These are phyloP conservation scores for Microctonus hyperodae DNA, from an alignment of 2,888 invertebrate species.

Conservation along the genomic window DNA sequence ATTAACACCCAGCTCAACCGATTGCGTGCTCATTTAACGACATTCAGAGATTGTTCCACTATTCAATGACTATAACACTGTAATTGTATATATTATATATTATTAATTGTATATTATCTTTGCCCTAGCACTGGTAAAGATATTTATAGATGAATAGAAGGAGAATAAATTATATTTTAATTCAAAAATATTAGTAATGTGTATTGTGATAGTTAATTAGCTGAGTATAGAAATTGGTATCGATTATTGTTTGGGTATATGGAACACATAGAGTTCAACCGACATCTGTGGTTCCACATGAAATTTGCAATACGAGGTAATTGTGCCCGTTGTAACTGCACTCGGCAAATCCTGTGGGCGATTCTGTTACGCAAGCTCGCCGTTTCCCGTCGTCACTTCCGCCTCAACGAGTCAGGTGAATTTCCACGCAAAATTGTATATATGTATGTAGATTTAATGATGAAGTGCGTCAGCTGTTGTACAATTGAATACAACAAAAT, in stretches of 20 bases:
- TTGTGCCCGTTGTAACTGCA: constrained; percentile 28
- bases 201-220: neutral
- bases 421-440: constrained; percentile 35
- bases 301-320: constrained; percentile 30
- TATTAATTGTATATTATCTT: too few species aligned
- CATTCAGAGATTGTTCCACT: neutral
- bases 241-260: neutral
- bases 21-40: constrained; percentile 3
- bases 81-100: too few species aligned
- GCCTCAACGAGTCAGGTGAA: constrained; percentile 42
- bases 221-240: neutral
- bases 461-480: neutral
- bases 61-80: too few species aligned
- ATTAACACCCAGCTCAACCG: constrained; percentile 21
- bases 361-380: constrained; percentile 40
- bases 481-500: neutral
- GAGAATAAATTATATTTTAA: too few species aligned
- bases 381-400: constrained; percentile 51
- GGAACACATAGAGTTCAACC: neutral
- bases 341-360: constrained; percentile 32
- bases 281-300: constrained; percentile 27
- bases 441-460: neutral
- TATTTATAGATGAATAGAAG: too few species aligned
- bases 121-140: too few species aligned
- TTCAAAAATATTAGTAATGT: too few species aligned